Evolutionary conservation across 2,113 vertebrate species (phyloP).

Genomic region (Corythornis madagascariensis): DNA sequence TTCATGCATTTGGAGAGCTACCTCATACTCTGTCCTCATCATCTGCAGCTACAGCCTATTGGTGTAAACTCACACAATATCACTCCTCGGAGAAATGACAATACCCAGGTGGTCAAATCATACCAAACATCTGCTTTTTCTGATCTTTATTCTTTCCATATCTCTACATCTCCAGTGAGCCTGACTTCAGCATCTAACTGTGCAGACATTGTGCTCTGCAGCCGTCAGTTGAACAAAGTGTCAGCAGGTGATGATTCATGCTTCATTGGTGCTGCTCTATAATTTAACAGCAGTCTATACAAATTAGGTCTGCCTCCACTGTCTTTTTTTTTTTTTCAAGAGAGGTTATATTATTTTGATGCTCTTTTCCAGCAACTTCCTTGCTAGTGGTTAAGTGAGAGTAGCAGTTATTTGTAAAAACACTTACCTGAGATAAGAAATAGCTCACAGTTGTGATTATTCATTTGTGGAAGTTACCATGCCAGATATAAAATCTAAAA

Average conservation of each 20-base stretch:
- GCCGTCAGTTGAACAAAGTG: not conserved
- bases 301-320: not conserved
- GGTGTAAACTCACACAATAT: not conserved
- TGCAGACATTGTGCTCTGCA: not conserved
- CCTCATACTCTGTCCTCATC: rapidly evolving
- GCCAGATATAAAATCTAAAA: not conserved
- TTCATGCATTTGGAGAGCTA: not conserved
- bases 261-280: not conserved
- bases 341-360: not conserved
- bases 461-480: not conserved
- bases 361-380: not conserved
- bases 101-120: not conserved
- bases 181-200: not conserved
- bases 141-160: not conserved
- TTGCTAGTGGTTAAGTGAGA: not conserved
- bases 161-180: not conserved
- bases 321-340: not conserved
- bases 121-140: not conserved
- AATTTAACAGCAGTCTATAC: constrained; percentile 5
- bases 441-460: not conserved
- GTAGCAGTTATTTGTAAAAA: not conserved
- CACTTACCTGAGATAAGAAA: not conserved
- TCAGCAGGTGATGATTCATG: constrained; percentile 27
- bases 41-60: not conserved
- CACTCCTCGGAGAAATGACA: not conserved